These are phyloP conservation scores for Eupithecia insigniata DNA, from an alignment of 2,888 invertebrate genomes.

Conservation along the genomic window DNA sequence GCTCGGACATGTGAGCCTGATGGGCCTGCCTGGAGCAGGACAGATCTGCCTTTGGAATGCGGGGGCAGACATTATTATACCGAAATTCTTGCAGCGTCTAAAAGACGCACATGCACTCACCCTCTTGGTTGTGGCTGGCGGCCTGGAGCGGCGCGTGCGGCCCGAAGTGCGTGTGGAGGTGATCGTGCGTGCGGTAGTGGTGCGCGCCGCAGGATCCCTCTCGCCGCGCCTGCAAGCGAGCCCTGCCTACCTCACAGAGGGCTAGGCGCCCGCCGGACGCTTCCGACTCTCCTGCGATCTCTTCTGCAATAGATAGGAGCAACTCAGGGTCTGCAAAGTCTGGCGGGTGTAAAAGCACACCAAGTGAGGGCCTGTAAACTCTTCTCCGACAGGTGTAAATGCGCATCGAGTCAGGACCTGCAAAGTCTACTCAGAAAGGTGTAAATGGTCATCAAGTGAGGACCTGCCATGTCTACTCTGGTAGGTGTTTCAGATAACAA, in stretches of 20 bases:
- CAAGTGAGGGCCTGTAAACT: too few relatives aligned
- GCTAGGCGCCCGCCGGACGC: conserved; percentile 71
- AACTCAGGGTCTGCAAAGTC: neutral
- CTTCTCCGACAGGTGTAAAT: too few relatives aligned
- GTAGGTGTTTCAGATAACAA: too few relatives aligned
- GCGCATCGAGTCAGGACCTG: too few relatives aligned
- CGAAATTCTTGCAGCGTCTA: too few relatives aligned
- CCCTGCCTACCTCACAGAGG: conserved; percentile 63
- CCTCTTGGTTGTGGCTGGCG: conserved; percentile 19
- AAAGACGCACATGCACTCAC: neutral
- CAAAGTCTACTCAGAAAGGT: too few relatives aligned
- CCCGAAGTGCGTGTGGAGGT: conserved; percentile 89
- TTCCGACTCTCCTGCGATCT: conserved; percentile 37
- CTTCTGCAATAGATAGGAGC: neutral
- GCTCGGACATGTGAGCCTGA: neutral
- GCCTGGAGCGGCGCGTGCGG: conserved; percentile 30
- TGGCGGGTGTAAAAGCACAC: neutral
- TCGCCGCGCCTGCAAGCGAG: conserved; percentile 69
- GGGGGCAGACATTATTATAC: too few relatives aligned
- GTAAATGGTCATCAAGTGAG: too few relatives aligned
- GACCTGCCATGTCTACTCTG: too few relatives aligned
- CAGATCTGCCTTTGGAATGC: too few relatives aligned
- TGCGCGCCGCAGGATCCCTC: conserved; percentile 89
- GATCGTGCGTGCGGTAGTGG: conserved; percentile 90
- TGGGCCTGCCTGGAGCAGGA: too few relatives aligned